Base-by-base conservation (phyloP, 2,113 vertebrate genomes). In the Buteo buteo region DNA sequence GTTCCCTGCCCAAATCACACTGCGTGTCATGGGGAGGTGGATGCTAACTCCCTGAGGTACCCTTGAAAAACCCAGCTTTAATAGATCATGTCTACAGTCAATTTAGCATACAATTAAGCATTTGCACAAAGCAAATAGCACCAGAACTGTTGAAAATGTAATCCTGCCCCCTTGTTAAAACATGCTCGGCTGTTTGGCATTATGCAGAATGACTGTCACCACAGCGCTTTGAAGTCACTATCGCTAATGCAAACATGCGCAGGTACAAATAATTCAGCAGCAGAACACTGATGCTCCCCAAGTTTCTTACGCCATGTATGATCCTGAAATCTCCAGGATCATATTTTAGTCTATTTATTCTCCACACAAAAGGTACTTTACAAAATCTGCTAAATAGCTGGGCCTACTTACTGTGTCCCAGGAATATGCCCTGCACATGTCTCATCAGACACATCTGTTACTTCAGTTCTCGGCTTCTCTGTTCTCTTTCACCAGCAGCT, bases 101-200 rank as follows among this genome's bases (percentile, higher is more conserved):
- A 95, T 95, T 97, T 94, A 95, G 80, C 93, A 89, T 91, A 96
- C 88, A 97, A 97, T 97, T 95, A 96, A 94, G 65, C 88, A 88
- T 64, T 92, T 93, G 64, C 69, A 96, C 86, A 95, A 96, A 92
- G 95, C 88, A 96, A 94, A 96, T 69, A 96, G 95, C 47, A 54
- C 66, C 73, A 76, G 82, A 85, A 96, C 65, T 94, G 70, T 64
- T 93, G 90, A 74, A 88, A 94, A 93, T 55, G 16, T 91, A 94
- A 88, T 96, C 96, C 95, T 95, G 55, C 69, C 88, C 59, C 80
- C 96, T 94, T 96, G 96, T 96, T 95, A 93, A 78, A 93, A 84
- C 76, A 90, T 2, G 21, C 59, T 94, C 1, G 6, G 55, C 76
- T 94, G 76, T 95, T 96, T 80, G 69, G 88, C 88, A 84, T 97